A percentile compares a stretch with the other conserved stretches of the same genome.
Evolutionary conservation across 2,113 vertebrate species (phyloP).

Genomic region (Tympanuchus pallidicinctus): DNA sequence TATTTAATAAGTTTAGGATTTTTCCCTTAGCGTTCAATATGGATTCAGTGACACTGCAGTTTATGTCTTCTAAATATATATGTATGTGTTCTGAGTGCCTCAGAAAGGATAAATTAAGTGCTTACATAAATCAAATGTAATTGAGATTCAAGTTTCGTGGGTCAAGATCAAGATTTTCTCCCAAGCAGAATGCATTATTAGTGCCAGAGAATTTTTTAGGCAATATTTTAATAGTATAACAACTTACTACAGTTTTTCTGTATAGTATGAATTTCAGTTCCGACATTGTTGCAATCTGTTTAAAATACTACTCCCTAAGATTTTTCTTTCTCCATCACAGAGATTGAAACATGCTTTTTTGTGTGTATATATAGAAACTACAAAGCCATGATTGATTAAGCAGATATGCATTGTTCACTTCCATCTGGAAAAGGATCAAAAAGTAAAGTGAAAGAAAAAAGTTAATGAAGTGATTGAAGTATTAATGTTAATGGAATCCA

Average conservation of each 20-base stretch:
- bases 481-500: background rate
- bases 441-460: conserved; percentile 11
- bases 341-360: background rate
- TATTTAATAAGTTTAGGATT: background rate
- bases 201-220: background rate
- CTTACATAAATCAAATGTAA: background rate
- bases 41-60: background rate
- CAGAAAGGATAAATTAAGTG: background rate
- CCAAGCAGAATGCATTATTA: background rate
- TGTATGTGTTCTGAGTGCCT: background rate
- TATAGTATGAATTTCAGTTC: background rate
- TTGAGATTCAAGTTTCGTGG: background rate
- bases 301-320: background rate
- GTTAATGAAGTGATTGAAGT: conserved; percentile 20
- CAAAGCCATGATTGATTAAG: background rate
- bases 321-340: background rate
- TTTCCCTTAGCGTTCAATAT: background rate
- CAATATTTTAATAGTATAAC: background rate
- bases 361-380: background rate
- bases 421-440: background rate
- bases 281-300: background rate
- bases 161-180: background rate
- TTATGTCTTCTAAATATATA: background rate
- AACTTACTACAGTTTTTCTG: background rate
- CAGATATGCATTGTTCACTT: background rate